phyloP scores from a whole-genome alignment of 2,797 vertebrate genomes.

The Paramormyrops hopkinsi region DNA sequence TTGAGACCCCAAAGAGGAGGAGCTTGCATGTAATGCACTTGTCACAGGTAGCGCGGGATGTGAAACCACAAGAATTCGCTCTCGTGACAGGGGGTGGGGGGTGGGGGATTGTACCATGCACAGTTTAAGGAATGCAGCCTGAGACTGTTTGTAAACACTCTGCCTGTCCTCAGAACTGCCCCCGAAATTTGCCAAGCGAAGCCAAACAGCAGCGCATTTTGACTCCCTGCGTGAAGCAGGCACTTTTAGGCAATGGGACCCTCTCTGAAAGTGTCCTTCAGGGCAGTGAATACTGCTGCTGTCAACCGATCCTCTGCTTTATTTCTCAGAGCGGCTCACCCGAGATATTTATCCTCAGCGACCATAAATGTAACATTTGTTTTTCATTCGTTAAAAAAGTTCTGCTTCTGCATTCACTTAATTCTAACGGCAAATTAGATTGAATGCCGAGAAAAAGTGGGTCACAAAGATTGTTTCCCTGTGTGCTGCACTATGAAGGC shows the following conservation, averaged over 20 bases:
- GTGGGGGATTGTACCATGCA: constrained; percentile 4
- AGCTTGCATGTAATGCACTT: background rate
- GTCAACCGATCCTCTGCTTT: constrained; percentile 63
- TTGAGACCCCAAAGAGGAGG: background rate
- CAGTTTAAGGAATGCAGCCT: constrained; percentile 59
- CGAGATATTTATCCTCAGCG: constrained; percentile 62
- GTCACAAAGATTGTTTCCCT: constrained; percentile 43
- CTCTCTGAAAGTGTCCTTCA: constrained; percentile 64
- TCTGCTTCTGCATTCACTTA: constrained; percentile 43
- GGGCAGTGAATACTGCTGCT: constrained; percentile 69
- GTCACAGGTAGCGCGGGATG: background rate
- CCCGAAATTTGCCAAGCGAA: constrained; percentile 70
- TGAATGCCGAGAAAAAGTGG: constrained; percentile 37
- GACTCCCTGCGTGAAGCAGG: constrained; percentile 29
- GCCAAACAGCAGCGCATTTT: constrained; percentile 75
- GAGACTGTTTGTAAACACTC: constrained; percentile 83
- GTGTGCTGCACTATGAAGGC: constrained; percentile 32
- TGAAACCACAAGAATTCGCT: constrained; percentile 65
- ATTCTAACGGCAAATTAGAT: constrained; percentile 40
- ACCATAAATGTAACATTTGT: constrained; percentile 60
- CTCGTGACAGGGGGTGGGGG: constrained; percentile 27
- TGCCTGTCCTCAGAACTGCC: constrained; percentile 77
- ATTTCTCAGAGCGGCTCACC: constrained; percentile 69
- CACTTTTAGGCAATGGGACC: constrained; percentile 70
- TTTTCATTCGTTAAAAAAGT: constrained; percentile 62